These are phyloP conservation scores for Sandelia bainsii DNA, from an alignment of 2,797 vertebrate genomes.

Conservation along the genomic window DNA sequence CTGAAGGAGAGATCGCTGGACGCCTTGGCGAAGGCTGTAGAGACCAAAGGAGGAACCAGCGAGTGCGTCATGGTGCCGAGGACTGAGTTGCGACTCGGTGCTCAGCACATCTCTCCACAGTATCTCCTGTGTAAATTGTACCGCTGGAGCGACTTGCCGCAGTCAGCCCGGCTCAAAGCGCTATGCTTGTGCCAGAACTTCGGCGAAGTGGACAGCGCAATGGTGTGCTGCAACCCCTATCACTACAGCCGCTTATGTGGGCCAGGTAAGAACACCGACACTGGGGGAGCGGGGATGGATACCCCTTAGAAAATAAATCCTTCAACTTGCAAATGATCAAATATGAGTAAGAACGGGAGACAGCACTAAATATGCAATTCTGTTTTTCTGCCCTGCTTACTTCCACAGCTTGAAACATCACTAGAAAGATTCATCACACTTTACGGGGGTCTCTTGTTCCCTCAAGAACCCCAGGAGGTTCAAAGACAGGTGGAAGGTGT, in stretches of 20 bases:
- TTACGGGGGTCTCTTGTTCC: neutral
- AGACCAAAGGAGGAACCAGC: constrained; percentile 91
- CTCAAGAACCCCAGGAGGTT: neutral
- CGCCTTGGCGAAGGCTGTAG: constrained; percentile 91
- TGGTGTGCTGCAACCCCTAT: constrained; percentile 96
- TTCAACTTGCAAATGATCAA: neutral
- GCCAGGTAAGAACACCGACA: constrained; percentile 88
- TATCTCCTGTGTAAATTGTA: constrained; percentile 91
- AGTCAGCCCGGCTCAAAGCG: constrained; percentile 89
- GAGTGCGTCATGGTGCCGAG: constrained; percentile 88
- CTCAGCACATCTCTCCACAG: constrained; percentile 87
- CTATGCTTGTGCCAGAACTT: constrained; percentile 92
- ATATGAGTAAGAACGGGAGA: neutral
- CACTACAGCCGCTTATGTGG: constrained; percentile 97
- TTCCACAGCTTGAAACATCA: neutral
- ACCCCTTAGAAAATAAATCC: neutral
- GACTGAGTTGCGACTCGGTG: constrained; percentile 86
- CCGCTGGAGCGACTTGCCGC: constrained; percentile 95
- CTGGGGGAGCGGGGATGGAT: neutral
- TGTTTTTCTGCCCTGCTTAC: neutral
- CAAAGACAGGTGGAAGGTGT: neutral
- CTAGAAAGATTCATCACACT: constrained; percentile 6
- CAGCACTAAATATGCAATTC: neutral
- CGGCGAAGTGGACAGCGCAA: constrained; percentile 81
- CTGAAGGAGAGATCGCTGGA: constrained; percentile 93